Base-by-base conservation (phyloP, 2,888 invertebrate genomes). In the Pandemis corylana region DNA sequence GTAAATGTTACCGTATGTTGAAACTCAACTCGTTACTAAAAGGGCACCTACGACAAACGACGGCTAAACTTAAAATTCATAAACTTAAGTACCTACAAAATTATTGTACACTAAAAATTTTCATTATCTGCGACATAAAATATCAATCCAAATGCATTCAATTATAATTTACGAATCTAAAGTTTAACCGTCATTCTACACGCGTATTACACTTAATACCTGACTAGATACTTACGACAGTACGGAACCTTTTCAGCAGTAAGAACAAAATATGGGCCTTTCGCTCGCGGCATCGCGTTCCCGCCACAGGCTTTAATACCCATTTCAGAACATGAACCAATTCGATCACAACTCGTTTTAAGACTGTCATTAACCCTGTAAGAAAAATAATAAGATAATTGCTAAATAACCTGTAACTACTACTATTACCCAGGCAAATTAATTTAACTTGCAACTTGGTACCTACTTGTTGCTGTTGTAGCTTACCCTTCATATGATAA, bases 201-300 rank as follows among this genome's bases (percentile, higher is more conserved):
- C 28, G 28, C 28, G 28, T 28, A 28, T 28, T 28, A 2, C 2
- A 12, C 7, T n/a, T 5, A 9, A 7, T 9, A 44, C 44, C 44
- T 44, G 6, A 36, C 28, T 36, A 9, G 46, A 46, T 73, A 89
- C 93, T 93, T 85, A 96, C 96, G 89, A 77, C 96, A 96, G 72
- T 93, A 96, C 0, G 96, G 96, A 64, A 87, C 78, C 68, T 83
- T 87, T 0, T 89, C 90, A 0, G 94, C 91, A 0, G 96, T 96
- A n/a, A 95, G 85, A 2, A 95, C 94, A 77, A 95, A 95, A 81
- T 95, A 96, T 0, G 90, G 83, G 0, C 96, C 96, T 0, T 81
- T 84, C 0, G 95, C 93, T 5, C 88, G 81, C 42, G 89, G 90
- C 67, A 84, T 72, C 0, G 87, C 85, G 0, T 80, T 80, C 0